Evolutionary conservation across 2,888 invertebrate genomes (phyloP).

Genomic region (Apamea crenata): DNA sequence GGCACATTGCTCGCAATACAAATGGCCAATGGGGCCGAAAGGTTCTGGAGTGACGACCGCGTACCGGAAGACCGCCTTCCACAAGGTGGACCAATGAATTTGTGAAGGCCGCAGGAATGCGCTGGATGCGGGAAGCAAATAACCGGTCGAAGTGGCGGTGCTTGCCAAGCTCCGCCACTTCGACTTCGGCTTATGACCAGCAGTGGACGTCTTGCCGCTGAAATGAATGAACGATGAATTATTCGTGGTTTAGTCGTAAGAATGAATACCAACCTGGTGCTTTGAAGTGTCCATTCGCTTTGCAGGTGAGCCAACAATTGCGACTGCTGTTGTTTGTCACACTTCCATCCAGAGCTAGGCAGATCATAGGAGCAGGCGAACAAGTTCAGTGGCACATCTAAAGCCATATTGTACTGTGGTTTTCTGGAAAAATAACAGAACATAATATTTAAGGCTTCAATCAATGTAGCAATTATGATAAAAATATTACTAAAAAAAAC

Average conservation of each 20-base stretch:
- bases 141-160: too few relatives aligned
- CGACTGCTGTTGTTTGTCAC: conserved; percentile 89
- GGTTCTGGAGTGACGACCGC: too few relatives aligned
- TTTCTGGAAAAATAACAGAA: conserved; percentile 90
- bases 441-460: not conserved
- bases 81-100: too few relatives aligned
- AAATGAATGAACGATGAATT: not conserved
- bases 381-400: conserved; percentile 95
- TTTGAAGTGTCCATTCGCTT: conserved; percentile 93
- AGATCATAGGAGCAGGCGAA: conserved; percentile 93
- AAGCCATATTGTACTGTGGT: conserved; percentile 97
- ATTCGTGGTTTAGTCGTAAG: not conserved
- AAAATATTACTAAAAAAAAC: not conserved
- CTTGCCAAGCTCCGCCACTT: too few relatives aligned
- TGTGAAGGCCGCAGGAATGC: too few relatives aligned
- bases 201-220: too few relatives aligned
- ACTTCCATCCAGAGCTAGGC: conserved; percentile 88
- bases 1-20: too few relatives aligned
- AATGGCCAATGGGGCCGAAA: too few relatives aligned
- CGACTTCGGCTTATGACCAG: too few relatives aligned
- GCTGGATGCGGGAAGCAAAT: too few relatives aligned
- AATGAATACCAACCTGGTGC: conserved; percentile 92
- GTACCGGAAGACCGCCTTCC: too few relatives aligned
- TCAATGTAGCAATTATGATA: not conserved
- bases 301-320: conserved; percentile 92